Base-by-base conservation (phyloP, 2,888 invertebrate species). In the Hemaris fuciformis region DNA sequence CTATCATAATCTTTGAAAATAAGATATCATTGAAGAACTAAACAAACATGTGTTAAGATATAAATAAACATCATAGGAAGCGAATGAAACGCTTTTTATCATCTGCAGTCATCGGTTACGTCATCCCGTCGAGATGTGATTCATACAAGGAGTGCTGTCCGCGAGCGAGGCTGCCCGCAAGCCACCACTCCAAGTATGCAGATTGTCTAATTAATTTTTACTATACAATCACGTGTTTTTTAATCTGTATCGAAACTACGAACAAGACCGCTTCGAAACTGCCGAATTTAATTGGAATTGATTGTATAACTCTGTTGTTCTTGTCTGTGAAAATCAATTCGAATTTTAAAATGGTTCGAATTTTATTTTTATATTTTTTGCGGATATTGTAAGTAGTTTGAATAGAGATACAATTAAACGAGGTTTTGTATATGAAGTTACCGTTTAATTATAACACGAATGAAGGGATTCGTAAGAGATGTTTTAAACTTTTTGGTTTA, bases 71-170 rank as follows among this genome's bases (percentile, higher is more conserved):
- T 53, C 53, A 27, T 18, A 42, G 31, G 42, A 61, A 61, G 25
- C 60, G 38, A 53, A 60, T 43, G 43, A 7, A 53, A 57, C 61
- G 53, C 8, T 34, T 25, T 42, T 41, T 61, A 57, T 43, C 56
- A 61, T 61, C 53, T n/a, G 57, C 46, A 34, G 57, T 60, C 62
- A 62, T 59, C 31, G 53, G 45, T 62, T 60, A 13, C 62, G 59
- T 62, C 62, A 62, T 23, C 45, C 23, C 58, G 27, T 15, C 23
- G 62, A 59, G 56, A 62, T 59, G 34, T 57, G 62, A 45, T 62
- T 59, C 62, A 62, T 56, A 42, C 46, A 42, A 57, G 61, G 43
- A 53, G 53, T 56, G 57, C 31, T 23, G 57, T 42, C 45, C 46
- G 27, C 43, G 27, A 48, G n/a, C 42, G 42, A 42, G 42, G 18